Conservation (phyloP, 2,113 vertebrate genomes). For the Pelmatolapia mariae region DNA sequence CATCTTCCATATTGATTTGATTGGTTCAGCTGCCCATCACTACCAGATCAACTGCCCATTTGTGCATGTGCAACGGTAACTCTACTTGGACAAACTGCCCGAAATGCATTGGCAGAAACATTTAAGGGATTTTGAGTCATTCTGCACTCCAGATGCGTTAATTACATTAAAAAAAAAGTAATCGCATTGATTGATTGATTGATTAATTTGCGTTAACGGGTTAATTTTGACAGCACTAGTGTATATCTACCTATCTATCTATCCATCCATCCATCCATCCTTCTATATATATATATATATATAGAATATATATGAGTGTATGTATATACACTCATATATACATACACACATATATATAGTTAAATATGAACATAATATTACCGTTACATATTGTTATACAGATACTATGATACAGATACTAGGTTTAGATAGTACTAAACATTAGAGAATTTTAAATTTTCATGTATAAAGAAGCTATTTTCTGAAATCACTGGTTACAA, state of each 20-base stretch:
- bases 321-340: no score
- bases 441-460: background rate
- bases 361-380: background rate
- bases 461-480: background rate
- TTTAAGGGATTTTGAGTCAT: background rate
- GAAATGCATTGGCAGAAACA: background rate
- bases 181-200: background rate
- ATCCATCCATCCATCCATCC: fast-evolving
- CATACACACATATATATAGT: background rate
- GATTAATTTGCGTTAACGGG: no score
- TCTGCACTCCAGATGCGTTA: background rate
- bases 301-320: no score
- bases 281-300: fast-evolving
- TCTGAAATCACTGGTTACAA: no score
- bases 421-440: background rate
- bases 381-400: background rate
- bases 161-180: background rate
- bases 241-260: background rate
- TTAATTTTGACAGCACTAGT: no score
- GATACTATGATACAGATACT: background rate
- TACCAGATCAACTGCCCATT: fast-evolving
- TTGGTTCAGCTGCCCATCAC: background rate
- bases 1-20: background rate
- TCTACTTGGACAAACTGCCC: fast-evolving
- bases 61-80: background rate